phyloP scores from a whole-genome alignment of 2,797 vertebrate species.

The Melanotaenia nigrans region DNA sequence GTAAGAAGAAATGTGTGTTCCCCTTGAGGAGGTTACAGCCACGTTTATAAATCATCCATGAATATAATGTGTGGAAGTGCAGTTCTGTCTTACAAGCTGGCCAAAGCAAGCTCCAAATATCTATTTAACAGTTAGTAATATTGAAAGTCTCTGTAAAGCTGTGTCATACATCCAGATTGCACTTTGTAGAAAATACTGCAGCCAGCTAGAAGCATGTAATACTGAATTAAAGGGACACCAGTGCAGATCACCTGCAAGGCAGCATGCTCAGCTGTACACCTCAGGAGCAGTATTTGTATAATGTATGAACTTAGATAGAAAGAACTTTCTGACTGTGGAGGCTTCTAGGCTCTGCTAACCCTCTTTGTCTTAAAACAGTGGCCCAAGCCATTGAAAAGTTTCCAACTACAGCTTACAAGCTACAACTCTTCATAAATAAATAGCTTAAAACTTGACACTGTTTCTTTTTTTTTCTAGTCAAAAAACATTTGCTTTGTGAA shows the following conservation, averaged over 20 bases:
- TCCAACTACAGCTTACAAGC: not conserved
- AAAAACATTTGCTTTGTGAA: not conserved
- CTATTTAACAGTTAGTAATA: not conserved
- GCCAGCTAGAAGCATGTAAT: constrained; percentile 4
- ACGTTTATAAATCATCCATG: constrained; percentile 22
- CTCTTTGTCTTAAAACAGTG: not conserved
- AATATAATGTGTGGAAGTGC: constrained; percentile 10
- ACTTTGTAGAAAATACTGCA: not conserved
- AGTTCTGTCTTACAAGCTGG: constrained; percentile 11
- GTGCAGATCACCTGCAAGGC: constrained; percentile 10
- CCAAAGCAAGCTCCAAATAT: constrained; percentile 16
- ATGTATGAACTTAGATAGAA: not conserved
- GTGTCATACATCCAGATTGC: not conserved
- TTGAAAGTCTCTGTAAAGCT: constrained; percentile 7
- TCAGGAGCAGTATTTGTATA: constrained; percentile 3
- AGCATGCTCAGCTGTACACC: constrained; percentile 3
- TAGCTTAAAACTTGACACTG: not conserved
- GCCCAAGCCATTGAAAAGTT: not conserved
- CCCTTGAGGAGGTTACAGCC: constrained; percentile 20
- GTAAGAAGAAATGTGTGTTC: not conserved
- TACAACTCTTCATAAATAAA: constrained; percentile 2
- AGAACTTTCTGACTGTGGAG: not conserved
- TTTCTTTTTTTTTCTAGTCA: too few species aligned
- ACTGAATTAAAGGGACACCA: constrained; percentile 1
- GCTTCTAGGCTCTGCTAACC: not conserved